Evolutionary conservation across 2,797 vertebrate species (phyloP).

Genomic region (Discoglossus pictus): DNA sequence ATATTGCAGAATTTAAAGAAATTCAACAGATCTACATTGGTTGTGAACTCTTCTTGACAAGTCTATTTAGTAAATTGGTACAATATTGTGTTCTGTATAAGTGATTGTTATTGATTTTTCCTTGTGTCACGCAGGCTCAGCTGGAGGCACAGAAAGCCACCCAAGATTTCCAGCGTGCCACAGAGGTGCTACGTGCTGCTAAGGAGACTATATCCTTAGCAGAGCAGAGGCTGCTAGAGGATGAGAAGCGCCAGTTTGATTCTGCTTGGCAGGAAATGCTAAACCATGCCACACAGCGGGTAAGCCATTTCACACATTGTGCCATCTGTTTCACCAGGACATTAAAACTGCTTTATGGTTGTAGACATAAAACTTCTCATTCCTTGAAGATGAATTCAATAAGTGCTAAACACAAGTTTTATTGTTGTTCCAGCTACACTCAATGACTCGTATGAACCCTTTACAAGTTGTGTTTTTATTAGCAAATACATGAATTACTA

Average conservation of each 20-base stretch:
- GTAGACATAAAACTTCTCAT: neutral
- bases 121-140: conserved; percentile 76
- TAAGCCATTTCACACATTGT: conserved; percentile 55
- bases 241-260: conserved; percentile 92
- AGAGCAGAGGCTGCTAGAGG: conserved; percentile 89
- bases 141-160: conserved; percentile 92
- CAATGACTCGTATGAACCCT: too few relatives aligned
- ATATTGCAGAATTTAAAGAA: too few relatives aligned
- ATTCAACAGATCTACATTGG: too few relatives aligned
- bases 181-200: conserved; percentile 88
- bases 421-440: too few relatives aligned
- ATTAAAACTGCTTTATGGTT: neutral
- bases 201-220: conserved; percentile 95
- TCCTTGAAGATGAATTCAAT: neutral
- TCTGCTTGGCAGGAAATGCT: conserved; percentile 98
- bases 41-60: too few relatives aligned
- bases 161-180: conserved; percentile 94
- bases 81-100: too few relatives aligned
- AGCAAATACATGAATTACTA: too few relatives aligned
- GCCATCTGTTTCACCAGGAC: neutral
- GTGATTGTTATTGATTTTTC: neutral
- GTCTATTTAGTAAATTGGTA: too few relatives aligned
- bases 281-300: conserved; percentile 93
- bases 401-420: too few relatives aligned
- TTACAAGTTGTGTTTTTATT: too few relatives aligned